Evolutionary conservation across 2,888 invertebrate species (phyloP), one percentile per base, ranked within the genome.

Genomic region (Anarsia innoxiella): DNA sequence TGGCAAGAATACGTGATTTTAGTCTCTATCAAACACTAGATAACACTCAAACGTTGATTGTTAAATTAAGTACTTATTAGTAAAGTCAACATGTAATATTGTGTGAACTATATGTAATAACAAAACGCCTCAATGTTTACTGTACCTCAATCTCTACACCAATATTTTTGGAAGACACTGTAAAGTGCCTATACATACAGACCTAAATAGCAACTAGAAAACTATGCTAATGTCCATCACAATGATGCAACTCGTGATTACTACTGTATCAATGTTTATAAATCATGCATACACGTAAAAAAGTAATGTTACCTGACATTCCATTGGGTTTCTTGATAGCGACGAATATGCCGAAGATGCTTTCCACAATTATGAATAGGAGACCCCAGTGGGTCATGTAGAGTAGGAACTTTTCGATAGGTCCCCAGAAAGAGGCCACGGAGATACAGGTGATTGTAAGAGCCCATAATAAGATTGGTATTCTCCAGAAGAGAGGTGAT

Each of bases 361-460:
- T 64, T 46, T 83, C 79, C 28, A 74, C 39, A 32, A 76, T 57
- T 29, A 84, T 70, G 36, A 84, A 58, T 2, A 78, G 45, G 23
- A 86, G 65, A 1, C 87, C 87, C 87, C 87, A 87, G 49, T 88
- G 86, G 3, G 88, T 88, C 72, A 88, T 83, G 53, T 87, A 88
- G 12, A 87, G 59, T 40, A 84, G 66, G 63, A 79, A 88, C 65
- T 75, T 83, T 41, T 68, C 70, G 1, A 58, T 56, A 1, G 76
- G 73, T 11, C 79, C 79, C 79, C 82, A 82, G 55, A 83, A 79
- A 42, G 53, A 61, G 1, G 59, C 45, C 12, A 71, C 53, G 0
- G 83, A 78, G 68, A 74, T 73, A 36, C 59, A 45, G 13, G 66
- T 53, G 6, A 72, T 53, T 23, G 53, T 31, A 2, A 69, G 37